phyloP scores from a whole-genome alignment of 2,113 vertebrate genomes.

The Rhinolophus sinicus region DNA sequence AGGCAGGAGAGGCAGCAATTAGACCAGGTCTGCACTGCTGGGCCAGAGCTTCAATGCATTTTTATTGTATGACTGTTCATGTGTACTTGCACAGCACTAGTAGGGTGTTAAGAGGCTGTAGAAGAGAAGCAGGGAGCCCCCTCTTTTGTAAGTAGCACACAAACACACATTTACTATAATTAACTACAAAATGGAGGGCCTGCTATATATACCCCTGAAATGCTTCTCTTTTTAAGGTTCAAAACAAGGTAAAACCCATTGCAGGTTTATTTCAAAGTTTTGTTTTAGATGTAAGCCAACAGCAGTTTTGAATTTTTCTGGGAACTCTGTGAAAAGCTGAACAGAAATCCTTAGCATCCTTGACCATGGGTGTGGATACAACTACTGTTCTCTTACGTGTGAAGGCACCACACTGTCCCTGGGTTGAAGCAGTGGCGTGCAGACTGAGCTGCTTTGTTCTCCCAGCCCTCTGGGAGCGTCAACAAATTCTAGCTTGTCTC shows the following conservation, averaged over 20 bases:
- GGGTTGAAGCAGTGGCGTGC: neutral
- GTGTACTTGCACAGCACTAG: neutral
- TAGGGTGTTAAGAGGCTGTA: neutral
- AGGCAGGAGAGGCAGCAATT: neutral
- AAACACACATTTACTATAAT: neutral
- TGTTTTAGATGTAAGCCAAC: neutral
- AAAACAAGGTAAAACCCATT: neutral
- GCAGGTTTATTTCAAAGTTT: slow-evolving; percentile 3
- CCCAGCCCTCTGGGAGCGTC: neutral
- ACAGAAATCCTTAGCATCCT: neutral
- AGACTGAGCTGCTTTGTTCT: neutral
- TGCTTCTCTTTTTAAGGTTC: slow-evolving; percentile 5
- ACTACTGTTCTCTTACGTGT: rapidly evolving
- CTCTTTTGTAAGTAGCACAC: neutral
- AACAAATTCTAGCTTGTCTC: neutral
- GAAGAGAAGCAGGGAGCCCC: neutral
- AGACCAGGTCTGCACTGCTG: neutral
- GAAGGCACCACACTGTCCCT: neutral
- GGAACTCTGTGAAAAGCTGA: slow-evolving; percentile 3
- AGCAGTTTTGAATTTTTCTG: neutral
- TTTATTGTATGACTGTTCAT: neutral
- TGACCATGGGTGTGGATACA: neutral
- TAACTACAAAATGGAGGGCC: neutral
- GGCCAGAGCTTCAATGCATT: neutral
- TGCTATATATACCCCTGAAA: neutral